Percentiles rank a stretch among this genome's conserved stretches.
These are phyloP conservation scores for Todiramphus saurophagus DNA, from an alignment of 2,113 vertebrate species.

Conservation along the genomic window DNA sequence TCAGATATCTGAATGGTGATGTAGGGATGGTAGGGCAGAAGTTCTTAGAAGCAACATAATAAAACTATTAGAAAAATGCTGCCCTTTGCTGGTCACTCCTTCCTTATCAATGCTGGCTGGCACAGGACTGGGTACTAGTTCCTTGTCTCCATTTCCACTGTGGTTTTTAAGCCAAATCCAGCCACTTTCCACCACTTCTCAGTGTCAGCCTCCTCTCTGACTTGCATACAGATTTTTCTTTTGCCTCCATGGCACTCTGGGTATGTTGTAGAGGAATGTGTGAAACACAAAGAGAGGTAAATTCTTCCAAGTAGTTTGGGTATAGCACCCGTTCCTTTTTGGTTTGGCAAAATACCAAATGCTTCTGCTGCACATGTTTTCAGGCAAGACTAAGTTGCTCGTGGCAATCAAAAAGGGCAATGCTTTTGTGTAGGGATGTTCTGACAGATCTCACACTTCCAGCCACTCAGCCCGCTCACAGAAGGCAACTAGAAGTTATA, in stretches of 20 bases:
- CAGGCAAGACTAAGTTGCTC: neutral
- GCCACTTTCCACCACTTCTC: neutral
- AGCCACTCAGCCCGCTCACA: neutral
- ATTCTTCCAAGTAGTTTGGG: neutral
- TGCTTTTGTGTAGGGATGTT: neutral
- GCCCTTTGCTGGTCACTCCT: neutral
- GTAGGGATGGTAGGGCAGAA: too few species aligned
- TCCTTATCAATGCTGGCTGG: neutral
- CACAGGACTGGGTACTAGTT: neutral
- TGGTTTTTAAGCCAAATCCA: neutral
- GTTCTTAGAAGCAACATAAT: neutral
- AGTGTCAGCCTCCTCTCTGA: neutral
- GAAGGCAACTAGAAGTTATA: neutral
- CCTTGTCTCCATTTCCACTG: neutral
- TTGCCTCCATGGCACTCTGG: neutral
- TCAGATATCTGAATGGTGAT: neutral
- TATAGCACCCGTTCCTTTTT: slow-evolving; percentile 9
- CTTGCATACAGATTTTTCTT: neutral
- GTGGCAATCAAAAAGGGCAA: neutral
- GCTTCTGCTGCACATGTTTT: neutral
- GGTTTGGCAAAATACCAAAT: slow-evolving; percentile 2
- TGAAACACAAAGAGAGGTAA: neutral
- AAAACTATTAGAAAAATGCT: neutral
- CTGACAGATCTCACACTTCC: neutral
- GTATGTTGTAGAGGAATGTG: neutral